Conservation (phyloP, 2,797 vertebrate species). For the Borostomias antarcticus region DNA sequence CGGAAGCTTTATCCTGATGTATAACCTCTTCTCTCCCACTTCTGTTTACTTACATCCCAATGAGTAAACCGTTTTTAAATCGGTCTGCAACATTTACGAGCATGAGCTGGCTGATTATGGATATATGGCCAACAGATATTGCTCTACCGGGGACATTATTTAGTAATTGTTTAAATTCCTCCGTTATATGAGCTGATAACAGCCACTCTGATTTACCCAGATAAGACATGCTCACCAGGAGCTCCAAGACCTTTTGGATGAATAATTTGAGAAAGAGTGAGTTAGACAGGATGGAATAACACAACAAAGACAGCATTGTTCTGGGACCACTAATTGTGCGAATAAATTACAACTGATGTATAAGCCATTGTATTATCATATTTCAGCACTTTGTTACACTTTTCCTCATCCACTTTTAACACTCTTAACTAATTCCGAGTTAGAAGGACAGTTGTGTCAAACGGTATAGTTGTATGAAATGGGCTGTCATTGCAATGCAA, state of each 20-base stretch:
- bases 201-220: neutral
- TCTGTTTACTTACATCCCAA: conserved; percentile 5
- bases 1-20: conserved; percentile 8
- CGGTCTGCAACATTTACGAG: neutral
- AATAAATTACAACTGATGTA: neutral
- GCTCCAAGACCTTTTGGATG: neutral
- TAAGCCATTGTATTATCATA: neutral
- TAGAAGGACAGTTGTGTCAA: too few species aligned
- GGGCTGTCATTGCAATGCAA: too few species aligned
- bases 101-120: too few species aligned
- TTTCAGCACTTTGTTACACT: too few species aligned
- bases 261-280: conserved; percentile 4
- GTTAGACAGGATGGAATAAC: conserved; percentile 4
- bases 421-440: too few species aligned
- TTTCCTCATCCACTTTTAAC: too few species aligned
- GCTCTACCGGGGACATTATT: neutral
- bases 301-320: neutral
- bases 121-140: too few species aligned
- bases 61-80: neutral
- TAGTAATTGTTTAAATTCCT: neutral
- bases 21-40: conserved; percentile 28
- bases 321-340: too few species aligned
- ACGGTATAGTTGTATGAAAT: too few species aligned
- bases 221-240: conserved; percentile 8
- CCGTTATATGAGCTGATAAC: conserved; percentile 10